These are phyloP conservation scores for Psammodynastes pulverulentus DNA, from an alignment of 2,113 vertebrate genomes.

Conservation along the genomic window DNA sequence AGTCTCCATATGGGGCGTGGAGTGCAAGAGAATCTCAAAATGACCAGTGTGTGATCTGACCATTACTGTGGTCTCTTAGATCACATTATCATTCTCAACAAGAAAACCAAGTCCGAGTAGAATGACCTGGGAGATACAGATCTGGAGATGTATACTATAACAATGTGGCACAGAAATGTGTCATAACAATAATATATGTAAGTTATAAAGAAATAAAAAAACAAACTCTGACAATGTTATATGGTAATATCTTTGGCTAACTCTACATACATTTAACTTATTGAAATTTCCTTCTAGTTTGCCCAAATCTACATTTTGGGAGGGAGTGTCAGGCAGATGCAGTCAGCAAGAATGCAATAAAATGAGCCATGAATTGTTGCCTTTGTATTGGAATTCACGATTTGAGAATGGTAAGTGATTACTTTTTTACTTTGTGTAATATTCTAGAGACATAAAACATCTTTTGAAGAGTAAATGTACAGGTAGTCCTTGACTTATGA, in stretches of 20 bases:
- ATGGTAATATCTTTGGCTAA: not conserved
- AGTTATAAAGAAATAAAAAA: not conserved
- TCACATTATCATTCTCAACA: not conserved
- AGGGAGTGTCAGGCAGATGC: slow-evolving; percentile 1
- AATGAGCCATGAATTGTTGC: slow-evolving; percentile 44
- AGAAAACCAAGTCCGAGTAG: not conserved
- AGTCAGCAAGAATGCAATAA: slow-evolving; percentile 38
- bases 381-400: slow-evolving; percentile 12
- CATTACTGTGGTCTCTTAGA: not conserved
- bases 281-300: slow-evolving; percentile 35
- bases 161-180: not conserved
- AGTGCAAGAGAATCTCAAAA: not conserved
- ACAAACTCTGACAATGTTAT: not conserved
- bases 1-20: not conserved
- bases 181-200: not conserved
- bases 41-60: not conserved
- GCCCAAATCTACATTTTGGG: slow-evolving; percentile 35
- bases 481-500: not conserved
- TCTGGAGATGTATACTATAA: not conserved
- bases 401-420: slow-evolving; percentile 52
- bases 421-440: not conserved
- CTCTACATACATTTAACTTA: not conserved
- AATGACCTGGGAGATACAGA: not conserved
- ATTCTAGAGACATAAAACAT: not conserved
- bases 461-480: not conserved